Conservation (phyloP, 2,113 vertebrate species). For the Plecturocebus donacophilus region DNA sequence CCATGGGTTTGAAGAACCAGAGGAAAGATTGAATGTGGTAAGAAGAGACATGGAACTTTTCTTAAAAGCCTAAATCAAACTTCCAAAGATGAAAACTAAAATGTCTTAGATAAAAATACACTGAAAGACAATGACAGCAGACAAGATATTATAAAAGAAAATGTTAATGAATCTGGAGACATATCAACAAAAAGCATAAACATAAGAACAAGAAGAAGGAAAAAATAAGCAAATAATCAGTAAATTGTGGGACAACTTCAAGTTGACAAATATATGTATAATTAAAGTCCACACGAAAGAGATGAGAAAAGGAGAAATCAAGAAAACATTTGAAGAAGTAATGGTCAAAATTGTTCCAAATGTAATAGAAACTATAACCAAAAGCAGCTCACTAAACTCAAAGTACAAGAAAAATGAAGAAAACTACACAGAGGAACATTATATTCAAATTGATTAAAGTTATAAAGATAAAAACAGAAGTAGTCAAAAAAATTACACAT, state of each 20-base stretch:
- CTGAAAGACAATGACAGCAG: not conserved
- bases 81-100: not conserved
- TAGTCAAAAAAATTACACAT: not conserved
- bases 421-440: too few relatives aligned
- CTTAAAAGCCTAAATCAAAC: too few relatives aligned
- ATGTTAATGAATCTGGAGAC: not conserved
- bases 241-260: not conserved
- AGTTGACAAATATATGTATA: not conserved
- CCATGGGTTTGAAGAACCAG: too few relatives aligned
- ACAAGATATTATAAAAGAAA: not conserved
- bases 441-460: not conserved
- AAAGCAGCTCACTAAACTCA: not conserved
- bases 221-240: not conserved
- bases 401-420: not conserved
- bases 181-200: not conserved
- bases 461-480: not conserved
- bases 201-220: not conserved
- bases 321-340: not conserved
- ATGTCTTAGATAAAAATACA: too few relatives aligned
- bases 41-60: too few relatives aligned
- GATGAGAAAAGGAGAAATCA: not conserved
- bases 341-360: not conserved
- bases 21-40: too few relatives aligned
- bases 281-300: not conserved
- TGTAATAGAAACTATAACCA: constrained; percentile 19